A percentile compares a stretch with the other conserved stretches of the same genome.
These are phyloP conservation scores for Uloborus plumipes DNA, from an alignment of 2,888 invertebrate genomes.

Conservation along the genomic window DNA sequence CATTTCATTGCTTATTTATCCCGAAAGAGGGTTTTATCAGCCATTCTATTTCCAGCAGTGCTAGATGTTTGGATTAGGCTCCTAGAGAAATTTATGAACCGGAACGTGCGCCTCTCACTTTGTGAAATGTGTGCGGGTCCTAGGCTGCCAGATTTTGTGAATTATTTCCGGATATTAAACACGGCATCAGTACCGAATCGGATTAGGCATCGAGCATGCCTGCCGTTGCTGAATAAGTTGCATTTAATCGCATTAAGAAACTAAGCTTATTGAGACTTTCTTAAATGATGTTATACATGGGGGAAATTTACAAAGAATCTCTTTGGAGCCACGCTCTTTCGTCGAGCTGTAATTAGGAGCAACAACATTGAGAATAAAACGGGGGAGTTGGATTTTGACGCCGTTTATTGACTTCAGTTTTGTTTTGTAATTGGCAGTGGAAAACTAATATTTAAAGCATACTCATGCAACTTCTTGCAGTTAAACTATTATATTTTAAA, in stretches of 20 bases:
- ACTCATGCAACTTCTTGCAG: too few species aligned
- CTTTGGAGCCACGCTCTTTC: too few species aligned
- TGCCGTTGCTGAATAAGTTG: slow-evolving; percentile 39
- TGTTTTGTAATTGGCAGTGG: neutral
- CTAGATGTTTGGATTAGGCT: slow-evolving; percentile 38
- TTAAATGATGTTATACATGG: slow-evolving; percentile 34
- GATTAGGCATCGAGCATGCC: slow-evolving; percentile 26
- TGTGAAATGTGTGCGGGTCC: slow-evolving; percentile 30
- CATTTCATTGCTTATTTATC: slow-evolving; percentile 46
- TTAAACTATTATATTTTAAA: too few species aligned
- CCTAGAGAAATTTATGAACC: slow-evolving; percentile 41
- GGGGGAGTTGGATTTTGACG: neutral
- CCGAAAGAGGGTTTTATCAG: slow-evolving; percentile 30
- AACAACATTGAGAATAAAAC: too few species aligned
- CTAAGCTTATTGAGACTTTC: slow-evolving; percentile 33
- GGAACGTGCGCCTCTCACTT: slow-evolving; percentile 27
- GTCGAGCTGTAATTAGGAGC: too few species aligned
- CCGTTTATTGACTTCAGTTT: neutral
- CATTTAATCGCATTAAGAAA: slow-evolving; percentile 48
- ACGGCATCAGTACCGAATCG: slow-evolving; percentile 52
- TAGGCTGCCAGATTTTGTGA: slow-evolving; percentile 39
- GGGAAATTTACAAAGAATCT: slow-evolving; percentile 23
- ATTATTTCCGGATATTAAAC: slow-evolving; percentile 60
- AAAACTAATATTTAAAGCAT: too few species aligned
- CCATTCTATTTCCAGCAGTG: slow-evolving; percentile 25